phyloP scores from a whole-genome alignment of 2,113 vertebrate genomes.

The Oxygymnocypris stewartii region DNA sequence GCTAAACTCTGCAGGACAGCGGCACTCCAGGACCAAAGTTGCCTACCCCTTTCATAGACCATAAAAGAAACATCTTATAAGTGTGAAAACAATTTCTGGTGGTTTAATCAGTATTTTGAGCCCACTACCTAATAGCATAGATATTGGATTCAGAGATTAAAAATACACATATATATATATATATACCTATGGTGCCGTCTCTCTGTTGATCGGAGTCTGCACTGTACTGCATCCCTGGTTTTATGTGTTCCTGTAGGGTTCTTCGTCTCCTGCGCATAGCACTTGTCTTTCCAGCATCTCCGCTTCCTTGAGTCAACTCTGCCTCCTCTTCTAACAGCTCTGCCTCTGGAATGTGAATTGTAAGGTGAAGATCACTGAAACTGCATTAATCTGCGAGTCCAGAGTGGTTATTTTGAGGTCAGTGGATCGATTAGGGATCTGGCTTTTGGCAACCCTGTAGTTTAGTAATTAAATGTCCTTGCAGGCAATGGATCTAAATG shows the following conservation, averaged over 20 bases:
- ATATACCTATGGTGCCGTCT: constrained; percentile 67
- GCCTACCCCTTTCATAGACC: no score
- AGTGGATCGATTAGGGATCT: background rate
- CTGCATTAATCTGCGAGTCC: background rate
- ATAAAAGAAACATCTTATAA: background rate
- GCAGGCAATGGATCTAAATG: constrained; percentile 21
- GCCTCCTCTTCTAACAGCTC: constrained; percentile 89
- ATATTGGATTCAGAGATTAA: background rate
- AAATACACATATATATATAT: background rate
- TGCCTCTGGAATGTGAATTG: constrained; percentile 72
- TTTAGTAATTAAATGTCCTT: constrained; percentile 9
- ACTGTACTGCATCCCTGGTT: constrained; percentile 67
- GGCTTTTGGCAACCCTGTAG: background rate
- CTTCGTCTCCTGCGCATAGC: constrained; percentile 82
- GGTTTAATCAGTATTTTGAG: background rate
- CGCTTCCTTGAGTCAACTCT: constrained; percentile 76
- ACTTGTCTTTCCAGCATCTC: constrained; percentile 80
- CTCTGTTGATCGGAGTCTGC: constrained; percentile 62
- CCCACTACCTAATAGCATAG: background rate
- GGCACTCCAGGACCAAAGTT: no score
- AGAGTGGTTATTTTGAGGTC: constrained; percentile 8
- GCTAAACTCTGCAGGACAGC: no score
- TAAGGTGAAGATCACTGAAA: constrained; percentile 9
- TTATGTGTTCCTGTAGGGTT: constrained; percentile 76
- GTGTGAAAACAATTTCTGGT: background rate